These are phyloP conservation scores for Arctopsyche grandis DNA, from an alignment of 1,140 invertebrate species.

Conservation along the genomic window DNA sequence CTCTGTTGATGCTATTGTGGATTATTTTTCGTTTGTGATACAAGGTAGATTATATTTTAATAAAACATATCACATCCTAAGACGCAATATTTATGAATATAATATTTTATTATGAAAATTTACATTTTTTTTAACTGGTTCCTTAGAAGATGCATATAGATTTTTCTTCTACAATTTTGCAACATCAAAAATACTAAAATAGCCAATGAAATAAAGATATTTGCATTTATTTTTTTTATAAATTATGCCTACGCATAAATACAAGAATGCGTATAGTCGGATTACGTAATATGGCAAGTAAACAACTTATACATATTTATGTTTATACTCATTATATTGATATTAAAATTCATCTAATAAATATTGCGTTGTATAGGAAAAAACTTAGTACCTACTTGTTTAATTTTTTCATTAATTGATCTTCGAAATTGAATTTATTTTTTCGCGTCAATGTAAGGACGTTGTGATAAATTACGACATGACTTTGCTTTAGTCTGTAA, in stretches of 20 bases:
- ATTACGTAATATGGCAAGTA: too few species aligned
- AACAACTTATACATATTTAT: background rate
- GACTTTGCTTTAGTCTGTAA: background rate
- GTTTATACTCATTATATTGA: background rate
- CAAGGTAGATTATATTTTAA: constrained; percentile 10
- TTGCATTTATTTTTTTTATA: too few species aligned
- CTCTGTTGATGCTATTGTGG: constrained; percentile 25
- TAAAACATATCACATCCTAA: background rate
- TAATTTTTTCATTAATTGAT: background rate
- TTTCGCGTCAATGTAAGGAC: background rate
- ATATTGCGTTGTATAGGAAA: too few species aligned
- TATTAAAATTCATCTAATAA: background rate
- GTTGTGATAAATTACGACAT: constrained; percentile 7
- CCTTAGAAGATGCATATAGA: background rate
- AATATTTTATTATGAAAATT: background rate
- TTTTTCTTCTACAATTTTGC: background rate
- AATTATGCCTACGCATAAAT: too few species aligned
- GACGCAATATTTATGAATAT: background rate
- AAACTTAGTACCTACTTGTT: background rate
- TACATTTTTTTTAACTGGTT: background rate
- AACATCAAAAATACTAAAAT: too few species aligned
- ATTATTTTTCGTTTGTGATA: constrained; percentile 32
- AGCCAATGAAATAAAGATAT: too few species aligned
- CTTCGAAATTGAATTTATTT: background rate
- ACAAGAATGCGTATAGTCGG: too few species aligned